Conservation (phyloP, 2,888 invertebrate genomes). For the Amphipoea oculea region DNA sequence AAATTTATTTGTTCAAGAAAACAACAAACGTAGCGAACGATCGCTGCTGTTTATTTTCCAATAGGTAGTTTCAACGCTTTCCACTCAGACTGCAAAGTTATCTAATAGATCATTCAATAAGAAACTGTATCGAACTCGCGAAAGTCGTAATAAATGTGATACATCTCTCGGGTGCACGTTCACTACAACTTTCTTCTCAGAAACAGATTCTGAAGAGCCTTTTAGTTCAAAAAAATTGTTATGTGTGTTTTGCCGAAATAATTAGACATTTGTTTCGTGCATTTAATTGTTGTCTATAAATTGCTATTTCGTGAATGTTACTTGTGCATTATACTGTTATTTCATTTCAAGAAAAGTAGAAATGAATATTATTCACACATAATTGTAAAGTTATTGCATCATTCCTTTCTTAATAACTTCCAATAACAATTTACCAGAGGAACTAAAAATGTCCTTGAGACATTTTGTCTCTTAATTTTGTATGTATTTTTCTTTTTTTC, state of each 20-base stretch:
- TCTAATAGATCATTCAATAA: slow-evolving; percentile 60
- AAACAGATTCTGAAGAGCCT: slow-evolving; percentile 2
- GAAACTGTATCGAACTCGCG: slow-evolving; percentile 61
- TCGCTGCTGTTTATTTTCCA: slow-evolving; percentile 26
- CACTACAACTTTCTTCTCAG: slow-evolving; percentile 26
- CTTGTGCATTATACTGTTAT: not conserved
- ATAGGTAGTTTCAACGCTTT: slow-evolving; percentile 36
- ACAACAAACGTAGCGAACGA: slow-evolving; percentile 11
- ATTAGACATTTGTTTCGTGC: too few species aligned
- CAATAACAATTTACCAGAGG: not conserved
- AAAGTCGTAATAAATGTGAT: slow-evolving; percentile 48
- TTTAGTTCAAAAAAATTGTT: too few species aligned
- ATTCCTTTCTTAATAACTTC: not conserved
- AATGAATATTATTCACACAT: not conserved
- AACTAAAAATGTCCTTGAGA: not conserved
- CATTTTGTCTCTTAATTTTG: not conserved
- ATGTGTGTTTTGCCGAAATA: not conserved
- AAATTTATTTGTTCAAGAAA: slow-evolving; percentile 13
- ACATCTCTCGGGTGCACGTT: slow-evolving; percentile 38
- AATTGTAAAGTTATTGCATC: not conserved
- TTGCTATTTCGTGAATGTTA: not conserved
- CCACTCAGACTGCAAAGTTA: slow-evolving; percentile 24
- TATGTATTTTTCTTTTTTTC: not conserved
- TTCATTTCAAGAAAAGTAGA: not conserved
- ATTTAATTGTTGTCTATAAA: not conserved